Conservation (phyloP, 2,888 invertebrate genomes). For the Callosobruchus maculatus region DNA sequence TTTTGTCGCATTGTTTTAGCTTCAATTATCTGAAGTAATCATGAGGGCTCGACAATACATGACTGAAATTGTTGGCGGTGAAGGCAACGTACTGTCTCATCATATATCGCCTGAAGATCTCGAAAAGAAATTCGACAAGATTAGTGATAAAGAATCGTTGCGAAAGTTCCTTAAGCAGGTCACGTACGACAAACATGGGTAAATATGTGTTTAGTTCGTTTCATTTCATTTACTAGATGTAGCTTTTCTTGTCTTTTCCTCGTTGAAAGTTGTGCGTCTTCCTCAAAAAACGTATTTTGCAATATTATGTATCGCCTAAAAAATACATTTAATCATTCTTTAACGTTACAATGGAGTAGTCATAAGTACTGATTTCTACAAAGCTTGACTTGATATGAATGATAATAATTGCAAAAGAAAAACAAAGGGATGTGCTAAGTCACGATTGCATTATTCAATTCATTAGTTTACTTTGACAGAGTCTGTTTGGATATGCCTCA, state of each 20-base stretch:
- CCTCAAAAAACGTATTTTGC: no score
- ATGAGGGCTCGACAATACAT: slow-evolving; percentile 93
- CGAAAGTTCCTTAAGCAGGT: slow-evolving; percentile 87
- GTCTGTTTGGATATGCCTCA: no score
- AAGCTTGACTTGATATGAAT: no score
- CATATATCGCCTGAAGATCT: slow-evolving; percentile 85
- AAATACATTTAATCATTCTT: no score
- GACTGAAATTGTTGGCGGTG: slow-evolving; percentile 84
- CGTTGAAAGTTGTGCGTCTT: no score
- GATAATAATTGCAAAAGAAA: no score
- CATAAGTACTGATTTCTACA: no score
- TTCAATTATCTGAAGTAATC: slow-evolving; percentile 96
- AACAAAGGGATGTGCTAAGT: no score
- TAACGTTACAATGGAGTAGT: no score
- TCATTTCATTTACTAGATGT: neutral
- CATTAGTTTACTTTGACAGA: no score
- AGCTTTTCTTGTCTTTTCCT: neutral
- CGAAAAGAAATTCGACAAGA: slow-evolving; percentile 75
- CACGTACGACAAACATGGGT: slow-evolving; percentile 93
- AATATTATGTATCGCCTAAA: no score
- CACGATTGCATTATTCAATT: no score
- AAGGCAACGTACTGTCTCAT: slow-evolving; percentile 82
- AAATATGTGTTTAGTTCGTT: slow-evolving; percentile 37
- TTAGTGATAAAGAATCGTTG: slow-evolving; percentile 73
- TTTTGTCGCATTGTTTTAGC: slow-evolving; percentile 54